phyloP scores from a whole-genome alignment of 2,113 vertebrate species.

The Himantopus leucocephalus region DNA sequence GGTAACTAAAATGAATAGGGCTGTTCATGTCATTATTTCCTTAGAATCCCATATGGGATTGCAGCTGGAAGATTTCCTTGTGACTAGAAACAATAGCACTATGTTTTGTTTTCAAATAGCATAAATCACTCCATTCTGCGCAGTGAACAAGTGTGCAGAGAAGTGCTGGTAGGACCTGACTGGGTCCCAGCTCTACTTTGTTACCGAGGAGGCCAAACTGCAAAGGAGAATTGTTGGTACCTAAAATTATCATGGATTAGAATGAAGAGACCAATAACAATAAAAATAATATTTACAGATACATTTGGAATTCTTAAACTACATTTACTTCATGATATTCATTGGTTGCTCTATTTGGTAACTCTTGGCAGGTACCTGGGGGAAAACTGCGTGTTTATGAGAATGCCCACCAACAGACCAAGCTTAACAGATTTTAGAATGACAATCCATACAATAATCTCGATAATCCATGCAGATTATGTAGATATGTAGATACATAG shows the following conservation, averaged over 20 bases:
- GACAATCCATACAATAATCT: background rate
- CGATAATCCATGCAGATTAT: background rate
- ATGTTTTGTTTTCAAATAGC: conserved; percentile 20
- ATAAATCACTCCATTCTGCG: background rate
- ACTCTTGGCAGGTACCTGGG: background rate
- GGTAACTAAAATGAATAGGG: conserved; percentile 3
- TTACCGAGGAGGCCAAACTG: background rate
- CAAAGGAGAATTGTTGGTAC: background rate
- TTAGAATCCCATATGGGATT: background rate
- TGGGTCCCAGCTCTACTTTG: background rate
- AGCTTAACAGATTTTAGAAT: background rate
- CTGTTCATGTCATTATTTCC: conserved; percentile 35
- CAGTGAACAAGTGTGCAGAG: background rate
- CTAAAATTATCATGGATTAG: background rate
- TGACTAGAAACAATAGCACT: conserved; percentile 7
- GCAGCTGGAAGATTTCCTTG: conserved; percentile 34
- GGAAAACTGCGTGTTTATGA: rapidly evolving
- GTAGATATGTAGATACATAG: background rate
- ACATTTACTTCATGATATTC: background rate
- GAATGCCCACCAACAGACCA: background rate
- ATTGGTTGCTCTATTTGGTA: background rate
- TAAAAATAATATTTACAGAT: background rate
- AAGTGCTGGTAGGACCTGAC: background rate
- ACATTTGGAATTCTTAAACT: background rate
- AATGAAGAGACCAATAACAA: background rate